These are phyloP conservation scores for Dysdera silvatica DNA, from an alignment of 1,140 invertebrate genomes.

Conservation along the genomic window DNA sequence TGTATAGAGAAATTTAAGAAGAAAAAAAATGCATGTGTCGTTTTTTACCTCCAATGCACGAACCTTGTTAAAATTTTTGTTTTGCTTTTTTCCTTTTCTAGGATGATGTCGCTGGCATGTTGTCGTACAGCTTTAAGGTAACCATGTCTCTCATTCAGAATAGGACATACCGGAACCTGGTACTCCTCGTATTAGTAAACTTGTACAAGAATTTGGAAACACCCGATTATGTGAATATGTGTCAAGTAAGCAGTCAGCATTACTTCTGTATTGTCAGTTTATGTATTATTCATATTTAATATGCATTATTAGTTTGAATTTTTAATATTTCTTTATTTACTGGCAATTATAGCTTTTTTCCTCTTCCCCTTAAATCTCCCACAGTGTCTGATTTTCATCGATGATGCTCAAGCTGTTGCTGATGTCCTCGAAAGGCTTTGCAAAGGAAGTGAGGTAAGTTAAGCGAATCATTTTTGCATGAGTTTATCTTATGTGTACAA, in stretches of 20 bases:
- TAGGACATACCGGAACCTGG: constrained; percentile 79
- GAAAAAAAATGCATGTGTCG: too few relatives aligned
- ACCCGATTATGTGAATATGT: constrained; percentile 91
- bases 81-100: constrained; percentile 33
- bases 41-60: too few relatives aligned
- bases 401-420: constrained; percentile 83
- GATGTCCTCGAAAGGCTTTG: constrained; percentile 82
- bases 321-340: constrained; percentile 16
- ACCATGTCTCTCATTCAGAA: constrained; percentile 93
- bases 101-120: constrained; percentile 82
- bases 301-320: constrained; percentile 10
- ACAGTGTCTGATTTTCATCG: constrained; percentile 91
- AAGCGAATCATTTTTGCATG: background rate
- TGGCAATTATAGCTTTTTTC: constrained; percentile 39
- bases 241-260: constrained; percentile 37
- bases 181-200: constrained; percentile 77
- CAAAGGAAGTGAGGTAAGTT: constrained; percentile 60
- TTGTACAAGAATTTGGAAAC: constrained; percentile 76
- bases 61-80: background rate
- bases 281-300: background rate
- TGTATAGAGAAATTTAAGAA: too few relatives aligned
- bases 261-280: background rate
- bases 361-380: constrained; percentile 55
- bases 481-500: background rate
- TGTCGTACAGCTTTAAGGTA: constrained; percentile 89